Evolutionary conservation across 2,888 invertebrate genomes (phyloP), one percentile per base, ranked within the genome.

Genomic region (Thecocarcelia acutangulata): DNA sequence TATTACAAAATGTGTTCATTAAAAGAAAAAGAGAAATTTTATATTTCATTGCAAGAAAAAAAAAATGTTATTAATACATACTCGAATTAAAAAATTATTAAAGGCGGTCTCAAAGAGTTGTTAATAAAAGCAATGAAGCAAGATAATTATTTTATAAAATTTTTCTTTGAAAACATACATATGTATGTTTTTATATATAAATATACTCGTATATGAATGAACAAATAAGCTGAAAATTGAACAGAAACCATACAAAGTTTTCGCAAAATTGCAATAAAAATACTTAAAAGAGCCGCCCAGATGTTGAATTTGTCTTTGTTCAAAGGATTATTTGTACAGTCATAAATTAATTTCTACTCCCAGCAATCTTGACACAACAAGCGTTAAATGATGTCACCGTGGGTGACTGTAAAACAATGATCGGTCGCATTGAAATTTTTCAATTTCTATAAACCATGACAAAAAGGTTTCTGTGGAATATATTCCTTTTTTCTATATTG

Each of bases 301-400:
- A n/a, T n/a, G n/a, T n/a, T n/a, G 64, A 11, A 52, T 17, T 42
- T 42, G 28, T 13, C 28, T n/a, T 46, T 19, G 2, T 11, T 9
- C 1, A 81, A 76, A 68, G 76, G 48, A 76, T 76, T 72, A 54
- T 24, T 61, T 61, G 19, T n/a, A n/a, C 52, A 80, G 33, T 42
- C 33, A 66, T 72, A 75, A 66, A 75, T 68, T 58, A 54, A 17
- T 37, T 48, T 59, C 0, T 15, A 8, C 24, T 21, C 17, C 21
- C 58, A 40, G 52, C 17, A 37, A 40, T 70, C 15, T 63, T 48
- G 9, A 48, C 12, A 64, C 12, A 61, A 80, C 42, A 76, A 76
- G 76, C 72, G 72, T 76, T 76, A 68, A 81, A 76, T 73, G 76
- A 72, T 56, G 50, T 81, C 76, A 6, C 76, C 15, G 33, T 69